Conservation (phyloP, 2,888 invertebrate genomes). For the Rotaria sp. region DNA sequence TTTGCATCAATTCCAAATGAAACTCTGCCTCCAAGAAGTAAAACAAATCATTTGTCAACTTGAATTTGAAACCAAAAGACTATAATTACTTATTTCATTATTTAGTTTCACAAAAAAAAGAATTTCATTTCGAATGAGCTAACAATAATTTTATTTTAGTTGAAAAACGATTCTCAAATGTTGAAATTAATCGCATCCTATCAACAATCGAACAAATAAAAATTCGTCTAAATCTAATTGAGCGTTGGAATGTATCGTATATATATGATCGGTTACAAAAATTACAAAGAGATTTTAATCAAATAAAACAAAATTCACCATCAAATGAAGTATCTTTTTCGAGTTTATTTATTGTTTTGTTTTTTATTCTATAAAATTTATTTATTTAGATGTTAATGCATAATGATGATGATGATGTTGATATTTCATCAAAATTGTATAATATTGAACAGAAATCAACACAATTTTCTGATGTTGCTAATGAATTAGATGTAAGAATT, state of each 20-base stretch:
- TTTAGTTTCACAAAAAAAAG: too few species aligned
- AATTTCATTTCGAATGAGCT: too few species aligned
- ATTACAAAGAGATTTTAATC: conserved; percentile 1
- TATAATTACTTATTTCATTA: too few species aligned
- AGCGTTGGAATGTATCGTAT: background rate
- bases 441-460: background rate
- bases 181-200: background rate
- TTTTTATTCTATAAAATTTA: background rate
- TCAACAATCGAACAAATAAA: background rate
- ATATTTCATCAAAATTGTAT: background rate
- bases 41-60: too few species aligned
- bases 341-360: background rate
- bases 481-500: conserved; percentile 12
- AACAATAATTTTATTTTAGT: background rate
- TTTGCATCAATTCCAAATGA: too few species aligned
- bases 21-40: too few species aligned
- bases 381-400: background rate
- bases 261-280: conserved; percentile 8
- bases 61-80: too few species aligned
- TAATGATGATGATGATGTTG: background rate
- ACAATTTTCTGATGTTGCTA: background rate
- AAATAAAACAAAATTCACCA: background rate
- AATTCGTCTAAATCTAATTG: background rate
- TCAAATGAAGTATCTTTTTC: background rate
- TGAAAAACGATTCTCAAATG: conserved; percentile 3